Percentiles rank a stretch among this genome's conserved stretches.
phyloP scores from a whole-genome alignment of 1,140 invertebrate species.

The Bacillus rossius region DNA sequence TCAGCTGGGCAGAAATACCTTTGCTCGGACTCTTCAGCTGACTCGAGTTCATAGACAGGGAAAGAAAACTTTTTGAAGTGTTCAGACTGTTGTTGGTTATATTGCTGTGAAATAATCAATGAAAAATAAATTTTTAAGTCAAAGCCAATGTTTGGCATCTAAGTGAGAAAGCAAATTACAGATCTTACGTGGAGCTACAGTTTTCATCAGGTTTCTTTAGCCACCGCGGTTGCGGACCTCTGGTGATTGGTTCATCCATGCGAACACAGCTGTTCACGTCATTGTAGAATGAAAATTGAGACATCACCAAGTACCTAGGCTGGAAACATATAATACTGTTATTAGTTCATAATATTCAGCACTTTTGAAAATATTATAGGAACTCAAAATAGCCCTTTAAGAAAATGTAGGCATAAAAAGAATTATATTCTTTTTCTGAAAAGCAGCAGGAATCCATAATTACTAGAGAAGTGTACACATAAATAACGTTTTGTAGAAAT shows the following conservation, averaged over 20 bases:
- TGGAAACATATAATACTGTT: too few species aligned
- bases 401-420: too few species aligned
- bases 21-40: conserved; percentile 44
- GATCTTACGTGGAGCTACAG: conserved; percentile 39
- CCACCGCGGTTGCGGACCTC: conserved; percentile 73
- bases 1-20: conserved; percentile 21
- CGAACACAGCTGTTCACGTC: conserved; percentile 68
- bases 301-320: conserved; percentile 46
- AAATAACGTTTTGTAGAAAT: too few species aligned
- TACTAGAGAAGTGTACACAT: too few species aligned
- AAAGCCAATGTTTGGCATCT: neutral
- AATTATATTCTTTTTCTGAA: too few species aligned
- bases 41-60: conserved; percentile 27
- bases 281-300: conserved; percentile 71
- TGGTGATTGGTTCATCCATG: conserved; percentile 68
- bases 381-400: too few species aligned
- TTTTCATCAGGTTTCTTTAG: conserved; percentile 56
- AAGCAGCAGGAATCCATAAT: too few species aligned
- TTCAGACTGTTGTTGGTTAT: conserved; percentile 39
- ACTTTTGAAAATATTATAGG: too few species aligned
- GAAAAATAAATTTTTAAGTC: neutral
- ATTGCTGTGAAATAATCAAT: neutral
- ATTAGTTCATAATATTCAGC: too few species aligned
- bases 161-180: neutral
- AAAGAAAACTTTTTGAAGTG: conserved; percentile 44